A percentile compares a stretch with the other conserved stretches of the same genome.
Conservation (phyloP, 2,888 invertebrate genomes). For the Acronicta leporina region DNA sequence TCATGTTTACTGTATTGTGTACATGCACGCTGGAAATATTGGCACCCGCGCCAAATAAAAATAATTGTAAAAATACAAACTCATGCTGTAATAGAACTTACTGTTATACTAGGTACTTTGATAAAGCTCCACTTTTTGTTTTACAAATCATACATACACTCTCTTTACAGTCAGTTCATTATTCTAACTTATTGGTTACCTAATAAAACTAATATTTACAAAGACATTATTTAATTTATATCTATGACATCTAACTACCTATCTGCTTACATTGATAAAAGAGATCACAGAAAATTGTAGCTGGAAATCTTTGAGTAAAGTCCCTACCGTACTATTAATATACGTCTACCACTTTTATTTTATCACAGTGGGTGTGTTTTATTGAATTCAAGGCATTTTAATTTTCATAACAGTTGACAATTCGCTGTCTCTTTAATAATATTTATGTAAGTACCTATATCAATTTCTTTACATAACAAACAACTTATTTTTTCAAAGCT, state of each 20-base stretch:
- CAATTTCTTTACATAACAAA: conserved; percentile 48
- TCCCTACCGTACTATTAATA: conserved; percentile 73
- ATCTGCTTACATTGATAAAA: conserved; percentile 84
- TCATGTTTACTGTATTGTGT: conserved; percentile 77
- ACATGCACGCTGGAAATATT: conserved; percentile 76
- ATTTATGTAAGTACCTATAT: conserved; percentile 32
- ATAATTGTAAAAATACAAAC: conserved; percentile 89
- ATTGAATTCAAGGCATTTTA: conserved; percentile 80
- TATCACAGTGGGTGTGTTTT: conserved; percentile 86
- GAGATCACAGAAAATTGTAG: conserved; percentile 90
- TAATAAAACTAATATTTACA: conserved; percentile 84
- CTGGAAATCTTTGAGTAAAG: conserved; percentile 88
- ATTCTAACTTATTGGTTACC: conserved; percentile 66
- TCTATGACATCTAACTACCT: conserved; percentile 82
- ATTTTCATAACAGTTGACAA: conserved; percentile 67
- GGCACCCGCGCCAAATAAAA: conserved; percentile 79
- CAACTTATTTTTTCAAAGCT: conserved; percentile 57
- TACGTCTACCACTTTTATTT: conserved; percentile 84
- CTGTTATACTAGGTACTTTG: conserved; percentile 86
- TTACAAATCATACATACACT: conserved; percentile 88
- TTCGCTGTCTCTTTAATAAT: conserved; percentile 75
- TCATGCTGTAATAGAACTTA: conserved; percentile 81
- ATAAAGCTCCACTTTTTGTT: conserved; percentile 89
- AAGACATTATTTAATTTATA: conserved; percentile 78
- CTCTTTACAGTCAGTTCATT: conserved; percentile 86